phyloP scores from a whole-genome alignment of 2,113 vertebrate species.

The Vulpes vulpes region DNA sequence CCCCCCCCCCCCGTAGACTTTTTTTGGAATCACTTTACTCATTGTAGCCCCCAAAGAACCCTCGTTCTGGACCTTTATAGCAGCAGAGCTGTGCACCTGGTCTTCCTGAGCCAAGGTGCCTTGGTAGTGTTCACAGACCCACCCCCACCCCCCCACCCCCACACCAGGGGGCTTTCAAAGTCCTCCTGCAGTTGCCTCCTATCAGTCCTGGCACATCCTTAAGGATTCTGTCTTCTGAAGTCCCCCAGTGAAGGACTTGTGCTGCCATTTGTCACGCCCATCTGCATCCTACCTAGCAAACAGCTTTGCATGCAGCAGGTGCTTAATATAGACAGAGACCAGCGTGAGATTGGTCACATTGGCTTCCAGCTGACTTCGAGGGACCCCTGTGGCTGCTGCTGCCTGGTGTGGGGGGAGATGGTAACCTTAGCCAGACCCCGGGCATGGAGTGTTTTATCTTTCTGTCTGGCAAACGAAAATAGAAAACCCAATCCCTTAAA shows the following conservation, averaged over 20 bases:
- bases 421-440: fast-evolving
- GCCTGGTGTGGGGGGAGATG: background rate
- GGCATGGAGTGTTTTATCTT: background rate
- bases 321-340: background rate
- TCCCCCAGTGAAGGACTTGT: background rate
- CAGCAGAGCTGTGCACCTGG: background rate
- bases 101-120: background rate
- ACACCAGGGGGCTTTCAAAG: background rate
- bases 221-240: background rate
- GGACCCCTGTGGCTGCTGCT: background rate
- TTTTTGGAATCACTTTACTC: background rate
- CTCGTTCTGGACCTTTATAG: background rate
- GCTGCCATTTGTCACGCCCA: too few species aligned
- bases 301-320: background rate
- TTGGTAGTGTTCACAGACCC: background rate
- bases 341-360: background rate
- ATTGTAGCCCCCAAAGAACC: background rate
- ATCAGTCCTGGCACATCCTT: background rate
- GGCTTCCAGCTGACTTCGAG: background rate
- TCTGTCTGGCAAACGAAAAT: constrained; percentile 33
- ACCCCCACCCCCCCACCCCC: background rate
- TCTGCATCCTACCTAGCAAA: background rate
- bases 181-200: background rate
- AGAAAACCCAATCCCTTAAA: background rate
- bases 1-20: background rate